phyloP scores from a whole-genome alignment of 2,113 vertebrate species.

The Etheostoma spectabile region DNA sequence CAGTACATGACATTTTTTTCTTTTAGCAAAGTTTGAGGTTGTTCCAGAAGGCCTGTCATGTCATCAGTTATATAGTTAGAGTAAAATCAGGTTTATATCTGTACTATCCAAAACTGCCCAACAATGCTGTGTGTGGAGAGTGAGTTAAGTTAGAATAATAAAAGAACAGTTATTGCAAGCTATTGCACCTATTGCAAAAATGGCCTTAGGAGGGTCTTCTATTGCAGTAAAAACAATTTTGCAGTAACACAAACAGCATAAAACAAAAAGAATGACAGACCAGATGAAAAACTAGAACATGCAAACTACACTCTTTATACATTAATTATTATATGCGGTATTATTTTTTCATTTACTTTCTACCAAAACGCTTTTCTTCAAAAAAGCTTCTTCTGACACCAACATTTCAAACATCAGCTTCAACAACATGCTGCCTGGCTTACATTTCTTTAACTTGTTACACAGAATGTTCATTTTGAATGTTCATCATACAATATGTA shows the following conservation, averaged over 20 bases:
- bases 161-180: neutral
- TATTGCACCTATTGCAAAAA: neutral
- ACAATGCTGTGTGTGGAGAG: neutral
- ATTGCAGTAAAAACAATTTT: neutral
- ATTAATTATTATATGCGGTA: too few relatives aligned
- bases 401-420: neutral
- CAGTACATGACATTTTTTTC: neutral
- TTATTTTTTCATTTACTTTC: too few relatives aligned
- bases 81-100: neutral
- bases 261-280: neutral
- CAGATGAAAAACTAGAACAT: neutral
- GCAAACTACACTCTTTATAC: neutral
- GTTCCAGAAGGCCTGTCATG: neutral
- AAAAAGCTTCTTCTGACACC: neutral
- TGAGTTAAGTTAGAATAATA: neutral
- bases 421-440: too few relatives aligned
- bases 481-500: too few relatives aligned
- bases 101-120: neutral
- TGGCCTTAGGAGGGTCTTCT: neutral
- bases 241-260: neutral
- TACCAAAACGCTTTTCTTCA: neutral
- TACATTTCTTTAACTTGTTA: too few relatives aligned
- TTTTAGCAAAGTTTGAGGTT: too few relatives aligned
- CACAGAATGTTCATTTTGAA: too few relatives aligned
- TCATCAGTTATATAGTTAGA: neutral